Evolutionary conservation across 1,140 invertebrate genomes (phyloP).

Genomic region (Contarinia nasturtii): DNA sequence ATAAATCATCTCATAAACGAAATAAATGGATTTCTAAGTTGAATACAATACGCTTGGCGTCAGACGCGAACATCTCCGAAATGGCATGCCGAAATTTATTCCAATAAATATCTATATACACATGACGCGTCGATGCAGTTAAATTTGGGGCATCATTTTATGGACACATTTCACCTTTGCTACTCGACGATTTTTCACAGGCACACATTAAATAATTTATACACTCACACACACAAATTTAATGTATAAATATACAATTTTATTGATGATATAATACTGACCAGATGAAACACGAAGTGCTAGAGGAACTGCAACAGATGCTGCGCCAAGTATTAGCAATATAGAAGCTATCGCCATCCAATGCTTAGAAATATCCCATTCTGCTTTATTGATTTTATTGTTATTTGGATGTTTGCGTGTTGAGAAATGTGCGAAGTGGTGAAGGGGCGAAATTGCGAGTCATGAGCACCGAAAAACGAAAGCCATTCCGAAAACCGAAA

Average conservation of each 20-base stretch:
- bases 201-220: no score
- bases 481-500: neutral
- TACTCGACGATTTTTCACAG: neutral
- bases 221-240: no score
- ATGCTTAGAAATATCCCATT: constrained; percentile 32
- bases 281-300: constrained; percentile 39
- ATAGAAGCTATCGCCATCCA: constrained; percentile 45
- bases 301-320: constrained; percentile 42
- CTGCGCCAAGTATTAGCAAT: constrained; percentile 40
- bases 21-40: no score
- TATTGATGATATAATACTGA: no score
- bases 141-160: constrained; percentile 19
- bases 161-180: no score
- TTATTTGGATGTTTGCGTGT: neutral
- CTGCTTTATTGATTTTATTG: constrained; percentile 9
- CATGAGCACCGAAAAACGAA: no score
- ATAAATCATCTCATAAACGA: no score
- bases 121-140: constrained; percentile 16
- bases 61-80: neutral
- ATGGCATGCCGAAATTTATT: neutral
- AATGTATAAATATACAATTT: no score
- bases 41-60: no score
- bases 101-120: neutral
- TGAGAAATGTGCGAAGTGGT: neutral
- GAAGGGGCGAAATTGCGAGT: neutral